Base-by-base conservation (phyloP, 2,888 invertebrate genomes). In the Sialis lutaria region DNA sequence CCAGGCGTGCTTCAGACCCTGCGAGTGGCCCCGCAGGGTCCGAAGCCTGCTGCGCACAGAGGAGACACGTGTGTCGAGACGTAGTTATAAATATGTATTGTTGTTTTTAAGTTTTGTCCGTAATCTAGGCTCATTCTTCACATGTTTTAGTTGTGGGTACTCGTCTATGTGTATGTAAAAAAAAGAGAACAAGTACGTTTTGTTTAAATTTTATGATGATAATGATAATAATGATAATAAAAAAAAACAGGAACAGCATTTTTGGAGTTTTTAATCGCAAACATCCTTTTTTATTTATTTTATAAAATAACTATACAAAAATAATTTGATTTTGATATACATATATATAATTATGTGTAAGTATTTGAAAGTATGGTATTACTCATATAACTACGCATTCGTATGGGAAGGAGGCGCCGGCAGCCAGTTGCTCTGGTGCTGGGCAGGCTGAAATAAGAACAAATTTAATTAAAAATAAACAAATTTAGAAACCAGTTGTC, bases 301-400 rank as follows among this genome's bases (percentile, higher is more conserved):
- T 39, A 13, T 39, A 12, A 39, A 39, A 39, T 39, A 12, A 39
- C 12, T 12, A 39, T 12, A 39, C 39, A 39, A 39, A 39, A 39
- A 7, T 10, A 22, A 22, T 22, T 22, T 22, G 22, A 22, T 22
- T 22, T 22, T 22, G 22, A 22, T 22, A 22, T 22, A 22, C 22
- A 22, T 22, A 22, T 22, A 22, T 22, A 22, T 22, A 22, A 22
- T 22, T 22, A 22, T 22, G 39, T 39, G 13, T 39, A 39, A 39
- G 13, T 39, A 10, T 12, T 39, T 39, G 13, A 10, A 13, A 12
- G 10, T 39, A 39, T 39, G 22, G 22, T 22, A 22, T 22, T 42
- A 42, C 57, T 75, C 64, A 82, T 60, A 82, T 81, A 51, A 79
- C 73, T 55, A 82, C 70, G 59, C 81, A 82, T 58, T 80, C 80